phyloP scores from a whole-genome alignment of 2,113 vertebrate genomes.

The Scomber japonicus region DNA sequence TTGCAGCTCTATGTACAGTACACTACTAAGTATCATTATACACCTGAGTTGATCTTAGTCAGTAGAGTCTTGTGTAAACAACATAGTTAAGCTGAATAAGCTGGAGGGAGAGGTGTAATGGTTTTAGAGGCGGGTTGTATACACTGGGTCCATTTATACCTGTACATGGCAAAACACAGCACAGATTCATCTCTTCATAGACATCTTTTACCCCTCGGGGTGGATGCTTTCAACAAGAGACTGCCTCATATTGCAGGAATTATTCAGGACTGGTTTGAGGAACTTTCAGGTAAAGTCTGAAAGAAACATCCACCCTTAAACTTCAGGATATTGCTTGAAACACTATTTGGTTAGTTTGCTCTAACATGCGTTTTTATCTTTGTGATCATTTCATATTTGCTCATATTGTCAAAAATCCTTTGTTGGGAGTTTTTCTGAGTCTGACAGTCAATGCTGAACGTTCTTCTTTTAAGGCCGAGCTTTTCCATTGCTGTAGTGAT shows the following conservation, averaged over 20 bases:
- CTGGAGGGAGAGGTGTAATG: conserved; percentile 19
- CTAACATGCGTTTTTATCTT: background rate
- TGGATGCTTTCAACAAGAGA: background rate
- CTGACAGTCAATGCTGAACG: background rate
- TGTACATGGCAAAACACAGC: background rate
- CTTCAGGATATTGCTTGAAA: background rate
- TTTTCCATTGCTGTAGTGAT: conserved; percentile 42
- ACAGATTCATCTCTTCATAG: background rate
- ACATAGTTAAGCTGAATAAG: background rate
- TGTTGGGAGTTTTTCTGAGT: too few relatives aligned
- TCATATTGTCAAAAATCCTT: too few relatives aligned
- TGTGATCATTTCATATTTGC: too few relatives aligned
- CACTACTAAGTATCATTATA: background rate
- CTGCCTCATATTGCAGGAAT: background rate
- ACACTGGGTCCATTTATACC: conserved; percentile 65
- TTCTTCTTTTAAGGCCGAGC: conserved; percentile 4
- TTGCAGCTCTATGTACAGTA: background rate
- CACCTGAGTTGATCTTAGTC: background rate
- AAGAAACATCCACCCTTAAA: background rate
- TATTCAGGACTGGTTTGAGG: background rate
- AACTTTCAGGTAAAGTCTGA: background rate
- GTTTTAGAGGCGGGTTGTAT: background rate
- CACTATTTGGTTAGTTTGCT: background rate
- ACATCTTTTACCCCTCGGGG: background rate
- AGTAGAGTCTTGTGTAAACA: background rate